Percentiles rank a stretch among this genome's conserved stretches.
Evolutionary conservation across 2,113 vertebrate genomes (phyloP).

Genomic region (Aegotheles bennettii): DNA sequence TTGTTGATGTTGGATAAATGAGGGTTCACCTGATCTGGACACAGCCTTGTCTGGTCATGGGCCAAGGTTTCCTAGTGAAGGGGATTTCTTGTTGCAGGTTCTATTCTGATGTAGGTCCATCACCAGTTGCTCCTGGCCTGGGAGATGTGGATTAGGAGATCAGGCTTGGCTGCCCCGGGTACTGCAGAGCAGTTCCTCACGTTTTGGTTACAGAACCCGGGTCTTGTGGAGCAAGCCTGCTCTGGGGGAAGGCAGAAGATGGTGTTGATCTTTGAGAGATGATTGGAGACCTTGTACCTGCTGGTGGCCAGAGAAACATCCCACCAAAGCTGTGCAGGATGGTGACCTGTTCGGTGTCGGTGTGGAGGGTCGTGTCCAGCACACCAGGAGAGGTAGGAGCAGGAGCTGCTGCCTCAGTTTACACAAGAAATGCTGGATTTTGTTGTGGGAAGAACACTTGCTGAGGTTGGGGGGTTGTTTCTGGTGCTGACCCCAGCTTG

Average conservation of each 20-base stretch:
- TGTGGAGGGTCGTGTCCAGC: neutral
- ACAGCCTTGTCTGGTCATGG: neutral
- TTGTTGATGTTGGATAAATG: neutral
- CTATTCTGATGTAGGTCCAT: neutral
- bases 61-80: neutral
- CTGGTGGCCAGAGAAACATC: neutral
- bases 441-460: neutral
- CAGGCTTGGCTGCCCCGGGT: slow-evolving; percentile 11
- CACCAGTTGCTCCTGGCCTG: slow-evolving; percentile 4
- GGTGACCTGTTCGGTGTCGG: rapidly evolving
- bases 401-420: neutral
- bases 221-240: neutral
- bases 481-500: rapidly evolving
- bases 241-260: neutral
- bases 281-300: neutral
- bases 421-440: neutral
- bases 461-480: rapidly evolving
- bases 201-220: neutral
- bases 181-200: neutral
- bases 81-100: neutral
- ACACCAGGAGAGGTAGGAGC: neutral
- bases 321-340: neutral
- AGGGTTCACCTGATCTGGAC: neutral
- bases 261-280: neutral
- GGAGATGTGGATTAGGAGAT: neutral